Conservation (phyloP, 2,797 vertebrate species). For the Alosa sapidissima region DNA sequence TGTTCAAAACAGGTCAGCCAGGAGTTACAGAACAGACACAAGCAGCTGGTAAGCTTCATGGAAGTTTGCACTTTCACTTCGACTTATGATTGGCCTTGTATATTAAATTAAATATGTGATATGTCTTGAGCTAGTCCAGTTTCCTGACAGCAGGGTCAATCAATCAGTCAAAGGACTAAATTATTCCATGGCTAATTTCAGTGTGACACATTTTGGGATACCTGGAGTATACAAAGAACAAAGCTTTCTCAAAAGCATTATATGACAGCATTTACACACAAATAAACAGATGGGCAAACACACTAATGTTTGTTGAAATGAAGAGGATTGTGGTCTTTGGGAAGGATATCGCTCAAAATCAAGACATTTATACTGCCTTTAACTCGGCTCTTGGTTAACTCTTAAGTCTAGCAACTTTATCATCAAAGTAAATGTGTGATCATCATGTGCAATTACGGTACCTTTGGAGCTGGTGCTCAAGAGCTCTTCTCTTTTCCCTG, state of each 20-base stretch:
- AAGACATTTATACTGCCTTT: background rate
- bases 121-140: background rate
- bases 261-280: background rate
- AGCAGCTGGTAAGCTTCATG: conserved; percentile 73
- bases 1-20: conserved; percentile 58
- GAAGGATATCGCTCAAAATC: background rate
- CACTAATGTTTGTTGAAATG: background rate
- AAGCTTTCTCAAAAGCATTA: background rate
- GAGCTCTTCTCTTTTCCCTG: conserved; percentile 69
- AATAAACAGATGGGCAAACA: background rate
- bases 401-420: background rate
- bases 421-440: background rate
- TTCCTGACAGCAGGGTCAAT: background rate
- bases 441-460: background rate
- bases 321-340: background rate
- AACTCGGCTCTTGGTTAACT: too few relatives aligned
- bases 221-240: background rate
- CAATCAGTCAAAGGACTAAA: background rate
- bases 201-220: background rate
- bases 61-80: conserved; percentile 51
- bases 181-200: background rate
- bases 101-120: conserved; percentile 3
- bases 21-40: conserved; percentile 65
- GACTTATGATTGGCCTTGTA: background rate
- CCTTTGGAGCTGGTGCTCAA: conserved; percentile 65